Evolutionary conservation across 2,888 invertebrate species (phyloP), one percentile per base, ranked within the genome.

Genomic region (Ophion ventricosus): DNA sequence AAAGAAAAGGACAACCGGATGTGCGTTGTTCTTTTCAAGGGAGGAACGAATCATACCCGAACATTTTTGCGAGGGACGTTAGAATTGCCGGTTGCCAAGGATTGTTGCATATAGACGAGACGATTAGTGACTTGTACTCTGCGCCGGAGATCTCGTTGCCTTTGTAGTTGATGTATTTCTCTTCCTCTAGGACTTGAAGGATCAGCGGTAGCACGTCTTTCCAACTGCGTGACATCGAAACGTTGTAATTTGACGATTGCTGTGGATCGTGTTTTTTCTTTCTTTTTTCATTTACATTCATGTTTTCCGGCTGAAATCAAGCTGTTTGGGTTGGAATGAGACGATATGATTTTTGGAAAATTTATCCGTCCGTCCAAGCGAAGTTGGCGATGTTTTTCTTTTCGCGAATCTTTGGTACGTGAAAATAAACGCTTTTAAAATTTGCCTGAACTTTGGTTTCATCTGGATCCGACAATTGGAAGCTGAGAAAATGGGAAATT

Each of bases 41-140:
- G 1, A 25, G 90, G 92, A 14, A 17, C 49, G 14, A 49, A 17
- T 49, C 49, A 92, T 91, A 96, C 96, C 94, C 95, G 90, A 96
- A 96, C 96, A 96, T 96, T 87, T 95, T 94, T 75, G 95, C 94
- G 1, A 96, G 92, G 29, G 95, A 94, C n/a, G 95, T 95, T 77
- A 96, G 91, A 88, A 95, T 95, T 70, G 93, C 92, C 29, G 95
- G 93, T 10, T 94, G 94, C 96, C 96, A 96, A 11, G 94, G 91
- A 79, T 94, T 94, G 90, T 95, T 95, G 87, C 96, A 96, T 20
- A 97, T 93, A 0, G 95, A 94, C 86, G 94, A 94, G 1, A 96
- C 93, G 66, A 96, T 94, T 87, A 95, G 94, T 17, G 94, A 94
- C 90, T 95, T 96, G 88, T 95, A 96, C 85, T 96, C 96, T 1